Conservation (phyloP, 92 coral and sea anemone species). For the Paragorgia papillata region DNA sequence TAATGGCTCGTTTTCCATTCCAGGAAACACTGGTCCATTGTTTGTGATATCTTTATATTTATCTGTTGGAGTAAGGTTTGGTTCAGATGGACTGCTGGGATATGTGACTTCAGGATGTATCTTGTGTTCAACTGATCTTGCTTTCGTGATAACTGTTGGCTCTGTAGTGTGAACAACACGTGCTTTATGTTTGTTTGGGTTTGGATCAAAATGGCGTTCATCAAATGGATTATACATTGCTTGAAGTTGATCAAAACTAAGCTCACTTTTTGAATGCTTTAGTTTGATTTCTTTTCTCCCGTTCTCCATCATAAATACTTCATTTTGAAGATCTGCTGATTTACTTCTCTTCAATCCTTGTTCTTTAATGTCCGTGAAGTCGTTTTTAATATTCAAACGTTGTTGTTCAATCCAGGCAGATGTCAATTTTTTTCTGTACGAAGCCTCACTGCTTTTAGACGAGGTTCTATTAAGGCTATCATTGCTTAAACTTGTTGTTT, state of each 20-base stretch:
- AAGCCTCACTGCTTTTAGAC: slow-evolving; percentile 19
- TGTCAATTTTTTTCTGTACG: slow-evolving; percentile 15
- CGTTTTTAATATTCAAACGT: background rate
- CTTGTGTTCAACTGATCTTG: slow-evolving; percentile 5
- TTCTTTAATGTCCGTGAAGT: background rate
- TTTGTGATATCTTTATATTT: background rate
- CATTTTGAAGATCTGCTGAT: slow-evolving; percentile 10
- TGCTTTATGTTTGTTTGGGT: background rate
- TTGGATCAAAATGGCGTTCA: background rate
- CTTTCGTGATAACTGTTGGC: slow-evolving; percentile 16
- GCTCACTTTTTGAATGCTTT: slow-evolving; percentile 27
- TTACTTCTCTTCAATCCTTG: slow-evolving; percentile 21
- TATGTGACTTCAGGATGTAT: background rate
- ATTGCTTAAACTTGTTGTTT: background rate
- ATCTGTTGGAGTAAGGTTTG: background rate
- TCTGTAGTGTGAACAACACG: background rate
- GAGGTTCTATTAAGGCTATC: slow-evolving; percentile 5
- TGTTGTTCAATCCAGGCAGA: slow-evolving; percentile 35
- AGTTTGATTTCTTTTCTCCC: background rate
- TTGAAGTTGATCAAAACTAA: slow-evolving; percentile 16
- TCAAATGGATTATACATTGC: slow-evolving; percentile 29
- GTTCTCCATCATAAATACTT: background rate
- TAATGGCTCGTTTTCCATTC: background rate
- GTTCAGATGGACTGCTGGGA: background rate
- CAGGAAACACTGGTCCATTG: background rate